Conservation (phyloP, 2,888 invertebrate species). For the Acronicta aceris region DNA sequence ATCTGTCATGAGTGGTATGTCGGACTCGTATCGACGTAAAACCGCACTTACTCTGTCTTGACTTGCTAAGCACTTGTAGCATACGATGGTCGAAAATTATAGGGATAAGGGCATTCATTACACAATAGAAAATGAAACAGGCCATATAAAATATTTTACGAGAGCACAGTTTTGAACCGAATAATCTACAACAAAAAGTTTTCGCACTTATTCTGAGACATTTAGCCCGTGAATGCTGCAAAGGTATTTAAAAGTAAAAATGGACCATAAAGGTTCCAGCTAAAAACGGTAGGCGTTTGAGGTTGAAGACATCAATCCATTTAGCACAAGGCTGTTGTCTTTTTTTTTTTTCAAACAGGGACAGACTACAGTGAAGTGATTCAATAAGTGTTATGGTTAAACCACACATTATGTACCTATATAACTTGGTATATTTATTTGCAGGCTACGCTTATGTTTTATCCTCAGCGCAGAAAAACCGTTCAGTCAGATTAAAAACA, state of each 20-base stretch:
- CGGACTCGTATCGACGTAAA: too few relatives aligned
- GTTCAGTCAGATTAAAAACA: too few relatives aligned
- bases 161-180: not conserved
- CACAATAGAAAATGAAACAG: conserved; percentile 5
- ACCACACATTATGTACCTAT: too few relatives aligned
- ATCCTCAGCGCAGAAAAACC: too few relatives aligned
- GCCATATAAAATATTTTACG: conserved; percentile 2
- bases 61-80: not conserved
- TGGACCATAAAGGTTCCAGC: conserved; percentile 9
- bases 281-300: conserved; percentile 5
- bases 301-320: conserved; percentile 1
- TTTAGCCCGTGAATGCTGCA: conserved; percentile 7
- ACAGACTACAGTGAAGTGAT: not conserved
- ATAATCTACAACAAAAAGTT: conserved; percentile 2
- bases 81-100: not conserved
- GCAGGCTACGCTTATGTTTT: too few relatives aligned
- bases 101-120: not conserved
- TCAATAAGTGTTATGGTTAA: not conserved
- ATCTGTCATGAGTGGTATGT: too few relatives aligned
- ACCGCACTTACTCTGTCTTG: not conserved
- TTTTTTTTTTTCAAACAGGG: conserved; percentile 4
- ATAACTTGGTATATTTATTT: too few relatives aligned
- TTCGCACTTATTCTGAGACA: conserved; percentile 3
- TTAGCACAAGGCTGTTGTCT: conserved; percentile 8
- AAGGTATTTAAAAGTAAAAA: conserved; percentile 6